A percentile compares a stretch with the other conserved stretches of the same genome.
Evolutionary conservation across 2,113 vertebrate genomes (phyloP).

Genomic region (Hippocampus comes): DNA sequence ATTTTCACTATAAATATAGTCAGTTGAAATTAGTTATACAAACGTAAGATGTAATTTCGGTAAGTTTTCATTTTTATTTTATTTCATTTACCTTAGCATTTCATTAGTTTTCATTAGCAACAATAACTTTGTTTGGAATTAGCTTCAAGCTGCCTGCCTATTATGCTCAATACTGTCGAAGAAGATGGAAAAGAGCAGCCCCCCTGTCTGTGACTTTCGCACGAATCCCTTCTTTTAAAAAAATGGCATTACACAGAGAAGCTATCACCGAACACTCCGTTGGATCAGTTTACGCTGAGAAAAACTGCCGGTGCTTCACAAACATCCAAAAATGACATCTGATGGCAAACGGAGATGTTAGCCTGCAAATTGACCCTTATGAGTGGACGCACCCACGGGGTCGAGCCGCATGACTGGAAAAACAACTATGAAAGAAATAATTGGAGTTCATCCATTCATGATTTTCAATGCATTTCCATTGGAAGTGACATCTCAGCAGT

Average conservation of each 20-base stretch:
- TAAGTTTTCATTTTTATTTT: no score
- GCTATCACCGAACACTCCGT: background rate
- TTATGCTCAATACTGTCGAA: background rate
- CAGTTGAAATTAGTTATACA: no score
- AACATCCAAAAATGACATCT: background rate
- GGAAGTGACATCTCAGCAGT: slow-evolving; percentile 26
- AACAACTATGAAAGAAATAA: slow-evolving; percentile 31
- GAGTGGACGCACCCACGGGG: background rate
- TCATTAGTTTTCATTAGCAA: no score
- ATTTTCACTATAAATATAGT: no score
- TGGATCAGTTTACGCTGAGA: background rate
- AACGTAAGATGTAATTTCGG: no score
- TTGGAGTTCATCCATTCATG: slow-evolving; percentile 38
- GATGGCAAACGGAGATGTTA: background rate
- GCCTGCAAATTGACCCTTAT: background rate
- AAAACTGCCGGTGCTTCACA: background rate
- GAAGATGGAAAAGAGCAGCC: background rate
- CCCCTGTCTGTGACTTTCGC: background rate
- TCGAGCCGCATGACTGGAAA: slow-evolving; percentile 28
- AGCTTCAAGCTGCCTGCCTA: background rate
- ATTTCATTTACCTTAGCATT: no score
- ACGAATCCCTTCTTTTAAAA: background rate
- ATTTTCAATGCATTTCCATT: slow-evolving; percentile 37
- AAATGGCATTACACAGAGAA: background rate
- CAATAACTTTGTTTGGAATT: background rate